A percentile compares a stretch with the other conserved stretches of the same genome.
Conservation (phyloP, 2,797 vertebrate species). For the Sebastolobus alascanus region DNA sequence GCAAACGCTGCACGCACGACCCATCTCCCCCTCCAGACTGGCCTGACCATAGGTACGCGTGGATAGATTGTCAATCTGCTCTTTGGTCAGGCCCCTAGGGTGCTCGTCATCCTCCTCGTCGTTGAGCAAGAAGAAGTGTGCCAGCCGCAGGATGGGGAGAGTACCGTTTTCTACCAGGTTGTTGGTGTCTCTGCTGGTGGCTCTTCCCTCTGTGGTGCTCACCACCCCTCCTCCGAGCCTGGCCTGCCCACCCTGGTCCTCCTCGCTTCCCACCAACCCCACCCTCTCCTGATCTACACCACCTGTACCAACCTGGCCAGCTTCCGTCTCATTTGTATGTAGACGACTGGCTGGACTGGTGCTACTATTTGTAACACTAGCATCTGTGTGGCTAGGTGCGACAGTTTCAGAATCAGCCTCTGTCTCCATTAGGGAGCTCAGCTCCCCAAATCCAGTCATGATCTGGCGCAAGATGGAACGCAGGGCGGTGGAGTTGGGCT, state of each 20-base stretch:
- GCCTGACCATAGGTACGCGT: slow-evolving; percentile 93
- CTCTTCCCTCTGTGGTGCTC: slow-evolving; percentile 74
- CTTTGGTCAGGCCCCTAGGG: slow-evolving; percentile 95
- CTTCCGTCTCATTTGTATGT: slow-evolving; percentile 68
- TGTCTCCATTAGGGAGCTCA: slow-evolving; percentile 95
- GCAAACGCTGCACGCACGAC: slow-evolving; percentile 94
- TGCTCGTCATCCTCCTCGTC: slow-evolving; percentile 91
- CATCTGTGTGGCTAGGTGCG: slow-evolving; percentile 71
- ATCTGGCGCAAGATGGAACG: slow-evolving; percentile 95
- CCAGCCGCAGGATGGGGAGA: slow-evolving; percentile 91
- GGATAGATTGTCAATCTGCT: slow-evolving; percentile 97
- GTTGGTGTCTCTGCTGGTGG: slow-evolving; percentile 87
- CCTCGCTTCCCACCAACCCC: slow-evolving; percentile 62
- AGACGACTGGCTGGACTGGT: slow-evolving; percentile 64
- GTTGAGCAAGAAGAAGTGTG: slow-evolving; percentile 94
- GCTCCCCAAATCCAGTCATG: slow-evolving; percentile 95
- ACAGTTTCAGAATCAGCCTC: slow-evolving; percentile 90
- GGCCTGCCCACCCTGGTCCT: slow-evolving; percentile 72
- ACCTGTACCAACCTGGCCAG: slow-evolving; percentile 52
- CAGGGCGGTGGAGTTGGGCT: slow-evolving; percentile 92
- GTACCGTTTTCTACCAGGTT: slow-evolving; percentile 92
- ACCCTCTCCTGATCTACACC: slow-evolving; percentile 69
- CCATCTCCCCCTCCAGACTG: slow-evolving; percentile 88
- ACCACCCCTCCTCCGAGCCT: slow-evolving; percentile 71
- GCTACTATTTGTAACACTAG: slow-evolving; percentile 42